These are phyloP conservation scores for Nothoprocta perdicaria DNA, from an alignment of 2,113 vertebrate genomes.

Conservation along the genomic window DNA sequence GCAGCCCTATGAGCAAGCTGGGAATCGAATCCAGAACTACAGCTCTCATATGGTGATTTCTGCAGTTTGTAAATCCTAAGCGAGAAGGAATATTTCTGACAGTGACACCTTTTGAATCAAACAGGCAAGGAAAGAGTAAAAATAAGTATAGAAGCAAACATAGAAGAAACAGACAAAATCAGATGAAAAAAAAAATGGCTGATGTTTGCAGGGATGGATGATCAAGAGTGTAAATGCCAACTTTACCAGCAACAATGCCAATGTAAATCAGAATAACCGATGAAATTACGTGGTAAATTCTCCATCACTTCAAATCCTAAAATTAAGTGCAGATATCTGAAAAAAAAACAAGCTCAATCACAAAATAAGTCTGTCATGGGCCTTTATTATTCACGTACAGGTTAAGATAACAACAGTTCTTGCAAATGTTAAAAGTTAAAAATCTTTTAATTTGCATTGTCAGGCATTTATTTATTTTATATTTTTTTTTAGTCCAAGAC, in stretches of 20 bases:
- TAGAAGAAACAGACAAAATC: neutral
- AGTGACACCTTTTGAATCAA: neutral
- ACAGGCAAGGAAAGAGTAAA: neutral
- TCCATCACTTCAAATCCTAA: neutral
- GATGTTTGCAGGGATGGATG: neutral
- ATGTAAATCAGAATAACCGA: neutral
- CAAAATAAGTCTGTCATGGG: neutral
- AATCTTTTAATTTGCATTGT: neutral
- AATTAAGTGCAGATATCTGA: neutral
- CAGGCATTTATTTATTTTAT: too few species aligned
- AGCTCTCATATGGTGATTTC: neutral
- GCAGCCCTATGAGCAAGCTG: fast-evolving
- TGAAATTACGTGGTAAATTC: neutral
- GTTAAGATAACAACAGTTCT: neutral
- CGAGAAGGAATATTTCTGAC: neutral
- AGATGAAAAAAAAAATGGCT: neutral
- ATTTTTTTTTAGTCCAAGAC: neutral
- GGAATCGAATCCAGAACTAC: neutral
- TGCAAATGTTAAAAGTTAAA: neutral
- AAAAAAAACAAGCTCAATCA: neutral
- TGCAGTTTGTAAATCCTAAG: neutral
- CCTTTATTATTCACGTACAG: neutral
- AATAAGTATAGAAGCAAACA: neutral
- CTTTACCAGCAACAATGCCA: too few species aligned
- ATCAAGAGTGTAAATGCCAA: neutral